Evolutionary conservation across 2,113 vertebrate genomes (phyloP), one percentile per base, ranked within the genome.

Genomic region (Myotis brandtii): DNA sequence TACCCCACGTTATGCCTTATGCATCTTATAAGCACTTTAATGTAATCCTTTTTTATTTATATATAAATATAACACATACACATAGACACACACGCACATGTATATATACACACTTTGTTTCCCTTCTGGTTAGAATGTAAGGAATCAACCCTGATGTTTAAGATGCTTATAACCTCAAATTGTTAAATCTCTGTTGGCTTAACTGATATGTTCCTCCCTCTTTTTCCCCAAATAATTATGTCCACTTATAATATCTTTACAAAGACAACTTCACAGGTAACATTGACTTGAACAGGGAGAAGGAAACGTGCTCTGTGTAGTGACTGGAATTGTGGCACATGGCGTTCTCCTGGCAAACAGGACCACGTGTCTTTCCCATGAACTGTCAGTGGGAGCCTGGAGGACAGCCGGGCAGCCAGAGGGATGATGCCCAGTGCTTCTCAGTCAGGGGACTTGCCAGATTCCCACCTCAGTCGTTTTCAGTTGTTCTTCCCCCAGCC

Each of bases 381-480:
- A 17, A 12, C 2, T 1, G 0, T 4, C 32, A 0, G 7, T 9
- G 0, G 5, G 69, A 30, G 11, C 52, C 54, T 12, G 25, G 40
- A 25, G 9, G 32, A 14, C 30, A 76, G 73, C 1, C 0, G 0
- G 5, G 0, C 3, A 1, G 1, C 16, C 10, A 2, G 13, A 18
- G 25, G 23, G 11, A 34, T 4, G 66, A 54, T 3, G 0, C 18
- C 37, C 5, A 9, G 48, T 18, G 9, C 4, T 18, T 18, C n/a
- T 27, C 48, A 12, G 23, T 25, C 2, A 2, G 7, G 0, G 11
- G 9, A 2, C 2, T 0, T 20, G 11, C 20, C 18, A 14, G 6
- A 16, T 21, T 3, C 5, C 37, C 20, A 6, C 14, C 0, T 13
- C 1, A 13, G 2, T 1, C 11, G 2, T 0, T 1, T 1, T 5